Base-by-base conservation (phyloP, 2,113 vertebrate species). In the Centropristis striata region DNA sequence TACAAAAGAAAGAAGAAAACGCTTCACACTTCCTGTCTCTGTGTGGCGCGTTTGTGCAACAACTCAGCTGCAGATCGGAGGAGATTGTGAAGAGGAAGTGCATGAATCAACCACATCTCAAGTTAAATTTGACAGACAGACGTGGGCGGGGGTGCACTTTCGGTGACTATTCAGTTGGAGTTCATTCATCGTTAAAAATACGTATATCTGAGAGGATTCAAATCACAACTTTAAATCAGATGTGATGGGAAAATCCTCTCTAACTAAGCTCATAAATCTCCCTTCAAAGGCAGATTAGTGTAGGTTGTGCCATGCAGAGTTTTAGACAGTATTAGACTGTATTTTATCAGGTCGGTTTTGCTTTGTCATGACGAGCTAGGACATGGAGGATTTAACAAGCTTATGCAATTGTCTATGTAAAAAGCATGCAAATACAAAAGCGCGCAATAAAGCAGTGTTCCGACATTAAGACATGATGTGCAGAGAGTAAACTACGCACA, bases 371-470 rank as follows among this genome's bases (percentile, higher is more conserved):
- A 66, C 25, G 15, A 1, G 10, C 51, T 3, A 18, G 41, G 41
- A 66, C 58, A 44, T 70, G 36, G 5, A 50, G 51, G 6, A 32
- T 61, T 80, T 75, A 55, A 49, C 55, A 37, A 61, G 2, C 21
- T 65, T 42, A 54, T 37, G 46, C 41, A 39, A 77, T 15, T 20
- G 8, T 58, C 16, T 21, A 77, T 86, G 80, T 66, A 86, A 88
- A 81, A 76, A n/a, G 4, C 8, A 82, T 84, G 76, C 78, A 88
- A 88, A 84, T 75, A 12, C 21, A 80, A 20, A 54, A 42, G n/a
- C 65, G 57, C 18, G 41, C 46, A 46, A 65, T 25, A 20, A 27
- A 57, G 5, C 50, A 66, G 15, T 18, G 6, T 36, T 4, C 36
- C 3, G 20, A 25, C 58, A 37, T 65, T n/a, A 39, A 7, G n/a